phyloP scores from a whole-genome alignment of 2,888 invertebrate species.

The Pemphredon lugubris region DNA sequence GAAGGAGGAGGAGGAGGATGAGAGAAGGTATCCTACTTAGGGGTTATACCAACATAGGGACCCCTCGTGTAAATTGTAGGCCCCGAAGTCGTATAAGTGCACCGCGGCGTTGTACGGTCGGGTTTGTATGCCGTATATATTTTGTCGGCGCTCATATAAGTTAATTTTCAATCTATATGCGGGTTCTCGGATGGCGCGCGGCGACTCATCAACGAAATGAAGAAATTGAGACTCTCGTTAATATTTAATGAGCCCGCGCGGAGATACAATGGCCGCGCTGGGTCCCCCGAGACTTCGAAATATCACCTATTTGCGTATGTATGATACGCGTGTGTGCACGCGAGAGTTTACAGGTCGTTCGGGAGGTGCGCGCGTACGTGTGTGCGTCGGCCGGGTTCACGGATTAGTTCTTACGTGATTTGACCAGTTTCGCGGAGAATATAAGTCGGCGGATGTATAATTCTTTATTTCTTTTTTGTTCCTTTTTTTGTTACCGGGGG shows the following conservation, averaged over 20 bases:
- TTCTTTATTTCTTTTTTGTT: no score
- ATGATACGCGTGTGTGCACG: no score
- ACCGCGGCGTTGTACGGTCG: conserved; percentile 51
- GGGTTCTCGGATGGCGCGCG: conserved; percentile 76
- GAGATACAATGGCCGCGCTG: conserved; percentile 72
- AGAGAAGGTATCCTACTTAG: conserved; percentile 64
- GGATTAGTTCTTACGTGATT: no score
- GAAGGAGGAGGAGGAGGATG: conserved; percentile 27
- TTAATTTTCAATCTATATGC: conserved; percentile 82
- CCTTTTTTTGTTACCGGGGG: no score
- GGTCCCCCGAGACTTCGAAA: conserved; percentile 62
- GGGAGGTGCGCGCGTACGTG: no score
- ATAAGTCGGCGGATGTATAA: no score
- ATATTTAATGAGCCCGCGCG: conserved; percentile 78
- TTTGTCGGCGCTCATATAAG: conserved; percentile 81
- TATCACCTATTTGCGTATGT: conserved; percentile 67
- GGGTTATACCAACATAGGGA: conserved; percentile 72
- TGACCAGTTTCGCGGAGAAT: no score
- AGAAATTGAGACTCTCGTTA: conserved; percentile 81
- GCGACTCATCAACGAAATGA: conserved; percentile 80
- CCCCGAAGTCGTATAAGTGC: conserved; percentile 73
- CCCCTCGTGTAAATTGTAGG: conserved; percentile 76
- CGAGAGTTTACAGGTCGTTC: no score
- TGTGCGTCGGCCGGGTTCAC: no score
- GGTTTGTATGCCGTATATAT: conserved; percentile 64